phyloP scores from a whole-genome alignment of 1,140 invertebrate species.

The Scaptodrosophila lebanonensis region DNA sequence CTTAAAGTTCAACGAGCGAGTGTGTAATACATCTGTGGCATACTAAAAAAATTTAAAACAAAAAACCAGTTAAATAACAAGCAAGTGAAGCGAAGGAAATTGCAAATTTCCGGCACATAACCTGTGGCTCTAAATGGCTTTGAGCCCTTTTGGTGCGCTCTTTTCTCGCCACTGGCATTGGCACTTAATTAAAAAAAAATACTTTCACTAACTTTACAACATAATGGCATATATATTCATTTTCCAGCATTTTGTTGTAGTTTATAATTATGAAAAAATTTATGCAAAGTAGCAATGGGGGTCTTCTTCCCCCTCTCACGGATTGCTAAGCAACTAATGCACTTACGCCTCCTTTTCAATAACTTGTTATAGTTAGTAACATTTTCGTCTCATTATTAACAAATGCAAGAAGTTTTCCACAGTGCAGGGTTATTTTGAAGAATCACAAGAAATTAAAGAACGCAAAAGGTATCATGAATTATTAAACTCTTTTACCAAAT shows the following conservation, averaged over 20 bases:
- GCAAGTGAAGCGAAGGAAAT: conserved; percentile 52
- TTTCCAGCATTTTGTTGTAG: conserved; percentile 35
- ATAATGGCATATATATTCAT: conserved; percentile 38
- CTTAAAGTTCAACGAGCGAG: conserved; percentile 62
- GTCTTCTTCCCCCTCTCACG: no score
- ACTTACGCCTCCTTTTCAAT: no score
- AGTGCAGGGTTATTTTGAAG: no score
- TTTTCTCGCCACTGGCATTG: conserved; percentile 11
- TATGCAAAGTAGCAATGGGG: conserved; percentile 14
- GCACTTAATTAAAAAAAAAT: conserved; percentile 61
- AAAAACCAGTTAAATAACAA: conserved; percentile 68
- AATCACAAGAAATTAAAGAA: no score
- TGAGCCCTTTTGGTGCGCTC: conserved; percentile 12
- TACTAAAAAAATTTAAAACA: conserved; percentile 37
- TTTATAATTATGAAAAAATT: conserved; percentile 56
- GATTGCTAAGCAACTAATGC: no score
- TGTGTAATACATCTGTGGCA: conserved; percentile 34
- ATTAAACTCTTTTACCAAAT: no score
- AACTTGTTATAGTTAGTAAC: no score
- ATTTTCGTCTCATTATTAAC: no score
- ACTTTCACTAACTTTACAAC: conserved; percentile 58
- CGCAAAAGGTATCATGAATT: no score
- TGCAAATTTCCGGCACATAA: conserved; percentile 67
- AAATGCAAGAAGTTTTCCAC: no score
- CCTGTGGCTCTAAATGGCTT: conserved; percentile 50